These are phyloP conservation scores for Prunella fulvescens DNA, from an alignment of 2,113 vertebrate species.

Conservation along the genomic window DNA sequence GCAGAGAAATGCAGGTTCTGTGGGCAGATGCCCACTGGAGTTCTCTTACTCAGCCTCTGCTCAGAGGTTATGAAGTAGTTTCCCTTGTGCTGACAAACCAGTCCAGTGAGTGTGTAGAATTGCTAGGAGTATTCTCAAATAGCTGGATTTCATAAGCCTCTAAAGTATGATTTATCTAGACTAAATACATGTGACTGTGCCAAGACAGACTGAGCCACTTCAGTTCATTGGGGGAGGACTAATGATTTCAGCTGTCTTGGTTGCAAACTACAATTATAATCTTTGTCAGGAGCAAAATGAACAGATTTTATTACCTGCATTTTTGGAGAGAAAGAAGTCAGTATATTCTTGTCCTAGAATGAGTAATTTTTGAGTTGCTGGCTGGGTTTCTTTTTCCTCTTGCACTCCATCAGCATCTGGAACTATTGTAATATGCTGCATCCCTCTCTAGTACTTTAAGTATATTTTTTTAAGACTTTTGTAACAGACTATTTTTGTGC, in stretches of 20 bases:
- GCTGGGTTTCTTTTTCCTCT: background rate
- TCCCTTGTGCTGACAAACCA: background rate
- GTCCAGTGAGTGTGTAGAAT: background rate
- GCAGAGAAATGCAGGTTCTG: background rate
- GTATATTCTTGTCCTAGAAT: background rate
- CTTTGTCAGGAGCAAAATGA: background rate
- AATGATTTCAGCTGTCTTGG: background rate
- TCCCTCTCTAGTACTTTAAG: background rate
- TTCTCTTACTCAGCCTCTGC: background rate
- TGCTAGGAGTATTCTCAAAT: background rate
- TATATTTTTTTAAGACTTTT: background rate
- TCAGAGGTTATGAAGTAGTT: background rate
- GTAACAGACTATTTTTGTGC: background rate
- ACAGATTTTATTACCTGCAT: background rate
- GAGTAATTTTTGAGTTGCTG: background rate
- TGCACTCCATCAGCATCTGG: background rate
- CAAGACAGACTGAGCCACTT: background rate
- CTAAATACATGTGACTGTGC: background rate
- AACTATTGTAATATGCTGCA: background rate
- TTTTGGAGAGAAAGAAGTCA: background rate
- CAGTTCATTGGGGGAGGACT: background rate
- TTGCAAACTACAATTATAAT: background rate
- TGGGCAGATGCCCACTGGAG: background rate
- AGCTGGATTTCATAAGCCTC: background rate
- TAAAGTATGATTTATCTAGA: background rate